Conservation (phyloP, 1,140 invertebrate species). For the Drosophila quadrilineata region DNA sequence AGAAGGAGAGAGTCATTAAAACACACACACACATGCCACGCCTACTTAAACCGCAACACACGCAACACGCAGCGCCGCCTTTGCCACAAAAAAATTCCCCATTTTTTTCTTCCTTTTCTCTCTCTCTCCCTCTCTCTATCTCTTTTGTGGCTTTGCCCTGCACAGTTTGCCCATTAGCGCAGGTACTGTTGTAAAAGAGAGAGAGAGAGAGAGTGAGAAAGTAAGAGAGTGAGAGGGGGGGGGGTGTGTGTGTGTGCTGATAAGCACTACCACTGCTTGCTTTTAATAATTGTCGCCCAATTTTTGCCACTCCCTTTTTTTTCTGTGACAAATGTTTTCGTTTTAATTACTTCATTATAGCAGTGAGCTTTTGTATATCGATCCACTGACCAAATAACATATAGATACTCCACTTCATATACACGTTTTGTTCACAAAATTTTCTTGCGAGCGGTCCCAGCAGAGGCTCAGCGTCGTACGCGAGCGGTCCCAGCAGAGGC, state of each 20-base stretch:
- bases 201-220: neutral
- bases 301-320: no score
- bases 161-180: conserved; percentile 16
- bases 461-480: no score
- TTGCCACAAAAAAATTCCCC: conserved; percentile 7
- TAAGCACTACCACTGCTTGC: no score
- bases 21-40: conserved; percentile 28
- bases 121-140: neutral
- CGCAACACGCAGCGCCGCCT: conserved; percentile 2
- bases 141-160: neutral
- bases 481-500: no score
- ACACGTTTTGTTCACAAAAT: no score
- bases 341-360: conserved; percentile 14
- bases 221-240: neutral
- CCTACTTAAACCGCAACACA: conserved; percentile 25
- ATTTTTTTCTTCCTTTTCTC: conserved; percentile 2
- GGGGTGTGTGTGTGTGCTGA: neutral
- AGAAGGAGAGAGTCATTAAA: conserved; percentile 41
- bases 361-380: no score
- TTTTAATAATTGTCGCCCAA: conserved; percentile 26
- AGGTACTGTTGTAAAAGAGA: neutral
- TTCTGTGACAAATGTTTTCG: neutral
- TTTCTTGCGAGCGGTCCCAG: no score
- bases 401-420: neutral
- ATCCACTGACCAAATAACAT: neutral